Evolutionary conservation across 2,113 vertebrate genomes (phyloP).

Genomic region (Catharus minimus): DNA sequence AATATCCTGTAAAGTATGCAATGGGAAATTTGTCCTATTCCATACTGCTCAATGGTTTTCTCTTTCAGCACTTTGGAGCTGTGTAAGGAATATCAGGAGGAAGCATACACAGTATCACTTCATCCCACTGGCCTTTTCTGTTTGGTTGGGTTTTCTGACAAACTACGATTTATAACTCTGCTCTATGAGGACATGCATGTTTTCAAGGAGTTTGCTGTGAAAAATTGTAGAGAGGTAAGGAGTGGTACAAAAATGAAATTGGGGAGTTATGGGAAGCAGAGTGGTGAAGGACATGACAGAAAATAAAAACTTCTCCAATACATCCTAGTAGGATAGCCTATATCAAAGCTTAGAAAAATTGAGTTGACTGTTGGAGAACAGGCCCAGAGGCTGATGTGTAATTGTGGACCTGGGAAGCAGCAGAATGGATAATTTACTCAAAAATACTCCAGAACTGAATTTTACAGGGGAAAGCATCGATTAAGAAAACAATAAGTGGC

Average conservation of each 20-base stretch:
- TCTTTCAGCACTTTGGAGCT: slow-evolving; percentile 84
- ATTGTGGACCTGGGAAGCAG: not conserved
- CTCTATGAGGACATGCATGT: slow-evolving; percentile 86
- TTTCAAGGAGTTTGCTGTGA: slow-evolving; percentile 89
- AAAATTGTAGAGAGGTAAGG: slow-evolving; percentile 87
- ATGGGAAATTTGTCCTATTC: not conserved
- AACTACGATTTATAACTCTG: slow-evolving; percentile 89
- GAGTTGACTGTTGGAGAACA: not conserved
- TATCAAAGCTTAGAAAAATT: not conserved
- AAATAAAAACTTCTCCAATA: not conserved
- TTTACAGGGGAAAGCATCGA: not conserved
- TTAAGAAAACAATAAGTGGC: not conserved
- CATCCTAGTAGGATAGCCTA: not conserved
- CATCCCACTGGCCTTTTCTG: slow-evolving; percentile 91
- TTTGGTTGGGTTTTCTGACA: slow-evolving; percentile 92
- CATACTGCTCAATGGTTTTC: not conserved
- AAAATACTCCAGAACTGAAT: not conserved
- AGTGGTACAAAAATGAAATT: not conserved
- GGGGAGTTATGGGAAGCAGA: not conserved
- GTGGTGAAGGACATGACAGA: not conserved
- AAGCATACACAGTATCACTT: slow-evolving; percentile 85
- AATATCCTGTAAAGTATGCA: not conserved
- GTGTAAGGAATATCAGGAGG: slow-evolving; percentile 88
- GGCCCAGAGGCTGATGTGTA: not conserved
- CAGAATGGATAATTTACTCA: not conserved